Conservation (phyloP, 2,888 invertebrate species). For the Zhuqinia jingwanae region DNA sequence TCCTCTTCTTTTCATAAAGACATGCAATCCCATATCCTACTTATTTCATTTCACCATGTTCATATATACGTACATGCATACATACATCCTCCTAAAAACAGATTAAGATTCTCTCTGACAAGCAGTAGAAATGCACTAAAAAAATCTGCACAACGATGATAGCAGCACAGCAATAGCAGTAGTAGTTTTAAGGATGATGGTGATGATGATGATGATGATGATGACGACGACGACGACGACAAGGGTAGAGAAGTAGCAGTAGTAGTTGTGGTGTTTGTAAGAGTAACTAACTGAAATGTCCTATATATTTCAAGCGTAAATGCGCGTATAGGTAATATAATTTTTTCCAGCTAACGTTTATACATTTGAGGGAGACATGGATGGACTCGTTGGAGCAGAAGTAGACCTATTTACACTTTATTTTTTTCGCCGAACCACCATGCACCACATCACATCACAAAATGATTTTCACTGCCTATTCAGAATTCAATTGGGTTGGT, state of each 20-base stretch:
- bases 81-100: background rate
- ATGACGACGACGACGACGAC: background rate
- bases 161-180: no score
- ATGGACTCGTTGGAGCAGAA: constrained; percentile 14
- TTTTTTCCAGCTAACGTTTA: constrained; percentile 34
- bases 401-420: constrained; percentile 28
- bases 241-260: background rate
- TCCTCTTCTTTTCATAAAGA: background rate
- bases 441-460: constrained; percentile 46
- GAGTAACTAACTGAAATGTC: background rate
- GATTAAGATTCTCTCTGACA: constrained; percentile 33
- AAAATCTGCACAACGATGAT: constrained; percentile 39
- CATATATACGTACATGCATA: no score
- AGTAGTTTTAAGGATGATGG: background rate
- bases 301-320: constrained; percentile 33
- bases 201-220: constrained; percentile 4
- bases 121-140: constrained; percentile 31
- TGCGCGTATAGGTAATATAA: constrained; percentile 16
- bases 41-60: background rate
- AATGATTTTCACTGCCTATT: constrained; percentile 42
- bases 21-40: constrained; percentile 19
- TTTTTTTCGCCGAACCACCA: no score
- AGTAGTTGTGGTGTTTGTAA: background rate
- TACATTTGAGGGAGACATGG: no score
- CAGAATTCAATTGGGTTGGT: constrained; percentile 30